Evolutionary conservation across 92 coral and sea anemone genomes (phyloP).

Genomic region (Porites evermanni): DNA sequence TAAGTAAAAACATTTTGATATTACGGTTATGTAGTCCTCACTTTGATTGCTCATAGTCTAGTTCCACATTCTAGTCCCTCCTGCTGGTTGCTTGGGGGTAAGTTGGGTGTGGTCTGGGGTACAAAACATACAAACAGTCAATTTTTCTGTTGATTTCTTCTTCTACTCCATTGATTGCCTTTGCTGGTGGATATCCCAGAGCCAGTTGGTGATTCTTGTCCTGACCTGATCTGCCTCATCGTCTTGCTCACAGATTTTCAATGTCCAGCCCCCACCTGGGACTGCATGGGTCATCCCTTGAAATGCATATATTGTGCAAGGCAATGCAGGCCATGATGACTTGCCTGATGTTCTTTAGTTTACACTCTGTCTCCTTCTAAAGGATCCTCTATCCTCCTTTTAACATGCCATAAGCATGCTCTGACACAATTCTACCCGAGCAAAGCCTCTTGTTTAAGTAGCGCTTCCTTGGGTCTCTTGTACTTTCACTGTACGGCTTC

Average conservation of each 20-base stretch:
- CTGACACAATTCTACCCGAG: slow-evolving; percentile 69
- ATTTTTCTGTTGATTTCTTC: slow-evolving; percentile 21
- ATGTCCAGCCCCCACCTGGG: slow-evolving; percentile 67
- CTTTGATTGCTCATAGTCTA: slow-evolving; percentile 9
- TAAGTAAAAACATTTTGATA: slow-evolving; percentile 21
- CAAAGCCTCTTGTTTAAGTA: slow-evolving; percentile 69
- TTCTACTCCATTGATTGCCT: slow-evolving; percentile 46
- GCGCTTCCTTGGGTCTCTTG: slow-evolving; percentile 57
- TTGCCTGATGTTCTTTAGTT: slow-evolving; percentile 49
- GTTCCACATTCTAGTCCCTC: slow-evolving; percentile 30
- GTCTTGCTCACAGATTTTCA: slow-evolving; percentile 51
- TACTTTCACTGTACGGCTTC: slow-evolving; percentile 60
- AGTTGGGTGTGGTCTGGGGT: too few relatives aligned
- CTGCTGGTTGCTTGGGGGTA: not conserved
- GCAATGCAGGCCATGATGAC: slow-evolving; percentile 75
- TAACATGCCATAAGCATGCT: slow-evolving; percentile 79
- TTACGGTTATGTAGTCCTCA: not conserved
- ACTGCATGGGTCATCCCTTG: slow-evolving; percentile 62
- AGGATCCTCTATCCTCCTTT: slow-evolving; percentile 75
- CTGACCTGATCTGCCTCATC: slow-evolving; percentile 63
- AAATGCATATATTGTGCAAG: slow-evolving; percentile 71
- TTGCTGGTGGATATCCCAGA: slow-evolving; percentile 68
- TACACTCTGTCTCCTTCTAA: slow-evolving; percentile 78
- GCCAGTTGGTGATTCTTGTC: slow-evolving; percentile 62
- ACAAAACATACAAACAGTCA: slow-evolving; percentile 6